Evolutionary conservation across 2,888 invertebrate genomes (phyloP), one percentile per base, ranked within the genome.

Genomic region (Sphaerophoria taeniata): DNA sequence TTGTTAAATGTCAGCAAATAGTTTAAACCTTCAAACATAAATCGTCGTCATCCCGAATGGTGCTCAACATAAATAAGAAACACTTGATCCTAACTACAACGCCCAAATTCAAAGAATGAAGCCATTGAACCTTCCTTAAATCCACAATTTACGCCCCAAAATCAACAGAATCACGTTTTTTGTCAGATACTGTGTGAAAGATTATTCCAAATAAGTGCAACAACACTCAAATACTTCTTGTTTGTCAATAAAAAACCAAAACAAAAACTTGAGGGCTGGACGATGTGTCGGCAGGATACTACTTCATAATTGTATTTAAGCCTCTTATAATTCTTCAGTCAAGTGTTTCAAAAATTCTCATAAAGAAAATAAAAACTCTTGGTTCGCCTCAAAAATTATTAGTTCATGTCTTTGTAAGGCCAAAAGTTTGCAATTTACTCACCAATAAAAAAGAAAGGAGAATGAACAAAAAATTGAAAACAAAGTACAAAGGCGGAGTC

Each of bases 111-210:
- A 9, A 70, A 60, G 60, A 58, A 16, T n/a, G 11, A 60, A 69
- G 79, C 74, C 79, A 80, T 74, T 80, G 79, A 80, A 79, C 79
- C 43, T 43, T 31, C 12, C 39, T 49, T 14, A 39, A 56, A 51
- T 72, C 58, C 67, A 47, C 63, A 78, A 72, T 45, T 58, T 47
- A 56, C 43, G 24, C 9, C 39, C 47, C 61, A 69, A 70, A 60
- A 69, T 80, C 75, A 75, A 80, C 70, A 80, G 43, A 61, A 69
- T 71, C 70, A 75, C 70, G 75, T 80, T 49, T 49, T 47, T 34
- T 31, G n/a, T 51, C 11, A 63, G 51, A 70, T 34, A 65, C 58
- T 45, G 75, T 75, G 63, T 71, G 49, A 65, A 75, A 70, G 70
- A 75, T 75, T 63, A 65, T 74, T 67, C 74, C 69, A 61, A 72